Percentiles rank a stretch among this genome's conserved stretches.
These are phyloP conservation scores for Cydia amplana DNA, from an alignment of 1,140 invertebrate genomes.

Conservation along the genomic window DNA sequence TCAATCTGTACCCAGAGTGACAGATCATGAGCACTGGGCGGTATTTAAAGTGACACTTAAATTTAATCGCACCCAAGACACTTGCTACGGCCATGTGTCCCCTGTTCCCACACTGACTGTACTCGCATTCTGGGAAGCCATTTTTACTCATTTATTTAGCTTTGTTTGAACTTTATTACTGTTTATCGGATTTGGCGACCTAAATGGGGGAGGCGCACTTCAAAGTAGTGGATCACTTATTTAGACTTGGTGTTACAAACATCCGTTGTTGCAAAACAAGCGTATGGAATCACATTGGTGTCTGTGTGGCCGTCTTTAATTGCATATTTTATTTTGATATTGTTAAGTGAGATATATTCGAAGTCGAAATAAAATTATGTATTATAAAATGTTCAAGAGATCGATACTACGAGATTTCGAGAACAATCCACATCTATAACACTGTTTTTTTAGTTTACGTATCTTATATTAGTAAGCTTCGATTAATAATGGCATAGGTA, in stretches of 20 bases:
- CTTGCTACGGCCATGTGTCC: constrained; percentile 1
- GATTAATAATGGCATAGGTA: too few relatives aligned
- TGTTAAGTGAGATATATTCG: too few relatives aligned
- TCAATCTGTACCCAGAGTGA: not conserved
- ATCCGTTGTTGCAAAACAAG: not conserved
- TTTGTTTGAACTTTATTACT: not conserved
- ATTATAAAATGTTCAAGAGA: too few relatives aligned
- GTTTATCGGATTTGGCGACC: not conserved
- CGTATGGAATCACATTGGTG: too few relatives aligned
- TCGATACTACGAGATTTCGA: too few relatives aligned
- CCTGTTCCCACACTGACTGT: constrained; percentile 2
- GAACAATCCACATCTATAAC: too few relatives aligned
- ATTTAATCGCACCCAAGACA: constrained; percentile 9
- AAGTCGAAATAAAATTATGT: too few relatives aligned
- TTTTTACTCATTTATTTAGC: constrained; percentile 4
- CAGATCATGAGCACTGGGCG: not conserved
- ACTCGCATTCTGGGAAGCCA: constrained; percentile 4
- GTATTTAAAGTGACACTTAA: constrained; percentile 13
- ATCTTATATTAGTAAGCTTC: too few relatives aligned
- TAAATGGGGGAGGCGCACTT: not conserved
- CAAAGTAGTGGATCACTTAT: not conserved
- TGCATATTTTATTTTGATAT: too few relatives aligned
- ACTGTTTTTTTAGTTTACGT: too few relatives aligned
- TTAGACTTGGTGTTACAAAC: not conserved
- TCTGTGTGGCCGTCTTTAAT: not conserved